These are phyloP conservation scores for Arctopsyche grandis DNA, from an alignment of 1,140 invertebrate species.

Conservation along the genomic window DNA sequence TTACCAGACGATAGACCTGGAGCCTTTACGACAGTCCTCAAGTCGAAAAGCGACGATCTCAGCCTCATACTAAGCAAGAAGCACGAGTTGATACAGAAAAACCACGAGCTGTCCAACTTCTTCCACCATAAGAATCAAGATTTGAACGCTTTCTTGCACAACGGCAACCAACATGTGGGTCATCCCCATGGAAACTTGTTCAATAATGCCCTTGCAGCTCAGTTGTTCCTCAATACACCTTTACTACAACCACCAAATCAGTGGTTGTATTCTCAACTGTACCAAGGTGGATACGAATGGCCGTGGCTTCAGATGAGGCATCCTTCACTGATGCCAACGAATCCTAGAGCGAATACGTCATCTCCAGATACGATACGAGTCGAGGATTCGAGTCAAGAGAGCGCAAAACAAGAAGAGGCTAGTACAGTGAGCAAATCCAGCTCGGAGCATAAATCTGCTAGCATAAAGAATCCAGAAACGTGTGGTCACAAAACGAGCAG, in stretches of 20 bases:
- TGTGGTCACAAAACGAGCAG: slow-evolving; percentile 10
- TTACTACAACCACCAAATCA: slow-evolving; percentile 76
- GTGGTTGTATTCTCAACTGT: slow-evolving; percentile 78
- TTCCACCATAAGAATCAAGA: slow-evolving; percentile 53
- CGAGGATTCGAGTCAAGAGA: slow-evolving; percentile 54
- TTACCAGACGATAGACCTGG: slow-evolving; percentile 65
- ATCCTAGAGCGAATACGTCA: slow-evolving; percentile 61
- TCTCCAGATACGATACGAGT: slow-evolving; percentile 52
- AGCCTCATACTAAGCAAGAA: slow-evolving; percentile 49
- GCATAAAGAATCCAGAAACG: slow-evolving; percentile 21
- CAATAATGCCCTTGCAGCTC: slow-evolving; percentile 74
- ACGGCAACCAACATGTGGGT: slow-evolving; percentile 60
- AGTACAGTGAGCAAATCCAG: slow-evolving; percentile 10
- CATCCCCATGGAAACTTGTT: slow-evolving; percentile 66
- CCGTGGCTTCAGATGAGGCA: slow-evolving; percentile 69
- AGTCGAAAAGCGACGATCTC: slow-evolving; percentile 59
- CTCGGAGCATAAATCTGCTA: slow-evolving; percentile 25
- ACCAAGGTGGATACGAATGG: slow-evolving; percentile 70
- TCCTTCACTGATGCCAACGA: slow-evolving; percentile 60
- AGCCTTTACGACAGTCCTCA: slow-evolving; percentile 65
- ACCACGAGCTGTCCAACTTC: slow-evolving; percentile 46
- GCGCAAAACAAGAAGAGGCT: slow-evolving; percentile 45
- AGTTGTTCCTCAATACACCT: slow-evolving; percentile 76
- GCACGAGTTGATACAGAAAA: slow-evolving; percentile 53
- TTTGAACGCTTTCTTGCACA: slow-evolving; percentile 62